phyloP scores from a whole-genome alignment of 2,797 vertebrate species.

The Salarias fasciatus region DNA sequence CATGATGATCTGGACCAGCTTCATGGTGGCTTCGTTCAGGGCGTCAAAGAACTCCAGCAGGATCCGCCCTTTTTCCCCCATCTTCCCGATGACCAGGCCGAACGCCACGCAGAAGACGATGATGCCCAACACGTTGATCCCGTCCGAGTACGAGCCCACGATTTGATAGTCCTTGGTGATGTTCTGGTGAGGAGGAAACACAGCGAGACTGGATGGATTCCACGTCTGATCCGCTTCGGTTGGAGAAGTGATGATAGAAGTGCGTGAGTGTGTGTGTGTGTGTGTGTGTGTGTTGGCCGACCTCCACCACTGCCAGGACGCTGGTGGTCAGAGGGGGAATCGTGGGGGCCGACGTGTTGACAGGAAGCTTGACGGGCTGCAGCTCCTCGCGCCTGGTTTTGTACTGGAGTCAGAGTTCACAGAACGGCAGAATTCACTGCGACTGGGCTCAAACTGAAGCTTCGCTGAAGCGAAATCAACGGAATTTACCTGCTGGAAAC shows the following conservation, averaged over 20 bases:
- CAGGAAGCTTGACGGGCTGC: conserved; percentile 38
- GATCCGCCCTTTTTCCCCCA: conserved; percentile 95
- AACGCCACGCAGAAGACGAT: conserved; percentile 97
- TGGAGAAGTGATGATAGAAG: too few relatives aligned
- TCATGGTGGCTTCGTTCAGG: conserved; percentile 96
- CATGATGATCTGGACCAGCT: conserved; percentile 97
- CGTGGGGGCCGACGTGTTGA: conserved; percentile 61
- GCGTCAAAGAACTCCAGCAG: conserved; percentile 97
- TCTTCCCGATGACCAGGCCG: conserved; percentile 96
- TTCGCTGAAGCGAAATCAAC: neutral
- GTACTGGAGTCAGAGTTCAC: conserved; percentile 81
- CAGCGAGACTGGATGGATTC: too few relatives aligned
- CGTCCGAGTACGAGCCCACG: conserved; percentile 88
- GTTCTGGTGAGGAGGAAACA: conserved; percentile 81
- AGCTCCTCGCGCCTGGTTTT: conserved; percentile 93
- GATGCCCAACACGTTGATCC: conserved; percentile 94
- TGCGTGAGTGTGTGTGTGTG: too few relatives aligned
- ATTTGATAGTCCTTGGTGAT: conserved; percentile 91
- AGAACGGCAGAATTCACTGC: neutral
- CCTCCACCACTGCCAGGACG: conserved; percentile 77
- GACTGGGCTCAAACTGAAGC: neutral
- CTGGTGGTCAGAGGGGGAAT: conserved; percentile 71
- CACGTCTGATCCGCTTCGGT: too few relatives aligned
- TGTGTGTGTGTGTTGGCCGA: conserved; percentile 62
- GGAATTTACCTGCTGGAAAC: conserved; percentile 93